Percentiles rank a stretch among this genome's conserved stretches.
Evolutionary conservation across 1,140 invertebrate species (phyloP).

Genomic region (Pseudomyrmex concolor): DNA sequence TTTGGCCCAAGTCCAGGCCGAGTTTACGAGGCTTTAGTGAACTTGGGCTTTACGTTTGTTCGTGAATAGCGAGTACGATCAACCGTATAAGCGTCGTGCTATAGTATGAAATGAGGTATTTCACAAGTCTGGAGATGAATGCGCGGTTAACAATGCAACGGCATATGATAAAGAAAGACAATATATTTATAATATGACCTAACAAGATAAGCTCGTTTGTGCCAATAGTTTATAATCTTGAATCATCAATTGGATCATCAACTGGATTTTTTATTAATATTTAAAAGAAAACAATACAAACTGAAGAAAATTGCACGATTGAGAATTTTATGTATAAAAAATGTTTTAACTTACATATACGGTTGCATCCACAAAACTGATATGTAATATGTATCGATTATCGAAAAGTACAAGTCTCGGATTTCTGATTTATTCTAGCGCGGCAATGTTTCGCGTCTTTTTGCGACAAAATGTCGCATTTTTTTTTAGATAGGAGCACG

Average conservation of each 20-base stretch:
- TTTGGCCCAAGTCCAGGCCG: slow-evolving; percentile 69
- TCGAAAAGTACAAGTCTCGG: slow-evolving; percentile 9
- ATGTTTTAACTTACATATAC: slow-evolving; percentile 4
- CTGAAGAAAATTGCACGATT: background rate
- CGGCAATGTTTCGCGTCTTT: slow-evolving; percentile 2
- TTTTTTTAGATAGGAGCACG: slow-evolving; percentile 26
- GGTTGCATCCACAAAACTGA: slow-evolving; percentile 11
- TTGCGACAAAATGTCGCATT: slow-evolving; percentile 17
- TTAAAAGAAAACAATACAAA: background rate
- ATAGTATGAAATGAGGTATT: background rate
- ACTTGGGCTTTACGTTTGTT: slow-evolving; percentile 32
- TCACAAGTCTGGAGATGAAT: background rate
- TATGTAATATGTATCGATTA: slow-evolving; percentile 28
- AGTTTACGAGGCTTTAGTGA: slow-evolving; percentile 59
- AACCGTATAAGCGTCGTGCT: background rate
- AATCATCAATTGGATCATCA: background rate
- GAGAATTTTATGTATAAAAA: background rate
- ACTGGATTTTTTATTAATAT: background rate
- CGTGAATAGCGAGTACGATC: slow-evolving; percentile 14
- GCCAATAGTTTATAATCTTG: no score
- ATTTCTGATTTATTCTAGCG: background rate
- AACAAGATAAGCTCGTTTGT: background rate
- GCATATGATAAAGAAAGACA: background rate
- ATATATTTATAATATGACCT: background rate
- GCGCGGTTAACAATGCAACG: background rate